Evolutionary conservation across 2,113 vertebrate species (phyloP).

Genomic region (Brienomyrus brachyistius): DNA sequence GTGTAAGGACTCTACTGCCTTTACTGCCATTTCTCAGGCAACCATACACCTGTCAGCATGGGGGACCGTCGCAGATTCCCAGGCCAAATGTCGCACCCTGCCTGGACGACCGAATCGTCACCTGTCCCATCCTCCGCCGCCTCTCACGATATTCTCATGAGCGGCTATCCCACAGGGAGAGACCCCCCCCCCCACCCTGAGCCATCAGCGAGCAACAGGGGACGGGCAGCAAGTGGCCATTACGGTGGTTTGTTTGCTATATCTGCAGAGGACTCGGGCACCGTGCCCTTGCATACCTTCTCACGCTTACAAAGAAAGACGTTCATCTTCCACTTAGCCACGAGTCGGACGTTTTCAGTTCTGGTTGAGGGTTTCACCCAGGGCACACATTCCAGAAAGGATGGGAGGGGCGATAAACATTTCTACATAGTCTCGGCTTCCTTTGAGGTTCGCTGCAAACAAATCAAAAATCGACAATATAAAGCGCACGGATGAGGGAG

Average conservation of each 20-base stretch:
- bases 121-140: not conserved
- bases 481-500: not conserved
- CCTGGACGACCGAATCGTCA: not conserved
- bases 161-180: not conserved
- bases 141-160: not conserved
- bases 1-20: not conserved
- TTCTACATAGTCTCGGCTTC: not conserved
- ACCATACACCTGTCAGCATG: not conserved
- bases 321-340: not conserved
- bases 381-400: not conserved
- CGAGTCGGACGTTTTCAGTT: not conserved
- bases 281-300: not conserved
- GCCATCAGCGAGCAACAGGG: not conserved
- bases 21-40: not conserved
- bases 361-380: not conserved
- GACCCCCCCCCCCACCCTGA: not conserved
- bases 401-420: not conserved
- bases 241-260: not conserved
- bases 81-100: not conserved
- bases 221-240: not conserved
- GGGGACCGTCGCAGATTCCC: not conserved
- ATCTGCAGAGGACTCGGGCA: not conserved
- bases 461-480: not conserved
- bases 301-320: not conserved
- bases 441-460: not conserved